Base-by-base conservation (phyloP, 1,140 invertebrate species). In the Microvelia longipes region DNA sequence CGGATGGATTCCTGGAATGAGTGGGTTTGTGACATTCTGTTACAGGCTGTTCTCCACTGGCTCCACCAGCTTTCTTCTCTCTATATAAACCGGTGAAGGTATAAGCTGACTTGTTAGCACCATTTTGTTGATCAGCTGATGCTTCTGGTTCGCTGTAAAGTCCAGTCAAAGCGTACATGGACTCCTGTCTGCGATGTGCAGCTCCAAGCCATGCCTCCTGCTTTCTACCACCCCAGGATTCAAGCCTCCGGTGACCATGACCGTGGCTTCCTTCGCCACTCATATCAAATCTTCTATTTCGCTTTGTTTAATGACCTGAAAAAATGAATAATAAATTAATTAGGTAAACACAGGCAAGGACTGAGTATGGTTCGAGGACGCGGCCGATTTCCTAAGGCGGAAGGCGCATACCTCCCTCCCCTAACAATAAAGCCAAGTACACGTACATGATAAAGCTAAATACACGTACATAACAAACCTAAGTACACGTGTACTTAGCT, bases 81-180 rank as follows among this genome's bases (percentile, higher is more conserved):
- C 66, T 28, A 73, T 75, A 29, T 72, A 75, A 35, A 74, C 74
- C 29, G 30, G 25, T 66, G 25, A 29, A 26, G 60, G 66, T 64
- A 29, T 63, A 29, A 29, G 63, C 19, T 14, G 15, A 28, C 50
- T 13, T 24, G 79, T 24, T 77, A 75, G 11, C 73, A 78, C 71
- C 71, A 78, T 80, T 66, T 79, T 81, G 68, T 76, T 79, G 70
- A 83, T 84, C 69, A 81, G 80, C 67, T 82, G 29, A 83, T 29
- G 84, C 82, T 5, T 64, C 62, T 5, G 29, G 85, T 73, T 90
- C 89, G 64, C 88, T 87, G 77, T 91, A 91, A 24, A 91, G 82
- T n/a, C 89, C 89, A 26, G 89, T 91, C 88, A 91, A 90, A 30
- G 89, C 87, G 78, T 91, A 91, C 88, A 90, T 90, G 73, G 88